These are phyloP conservation scores for Theristus sp. DNA, from an alignment of 2,888 invertebrate species.

Conservation along the genomic window DNA sequence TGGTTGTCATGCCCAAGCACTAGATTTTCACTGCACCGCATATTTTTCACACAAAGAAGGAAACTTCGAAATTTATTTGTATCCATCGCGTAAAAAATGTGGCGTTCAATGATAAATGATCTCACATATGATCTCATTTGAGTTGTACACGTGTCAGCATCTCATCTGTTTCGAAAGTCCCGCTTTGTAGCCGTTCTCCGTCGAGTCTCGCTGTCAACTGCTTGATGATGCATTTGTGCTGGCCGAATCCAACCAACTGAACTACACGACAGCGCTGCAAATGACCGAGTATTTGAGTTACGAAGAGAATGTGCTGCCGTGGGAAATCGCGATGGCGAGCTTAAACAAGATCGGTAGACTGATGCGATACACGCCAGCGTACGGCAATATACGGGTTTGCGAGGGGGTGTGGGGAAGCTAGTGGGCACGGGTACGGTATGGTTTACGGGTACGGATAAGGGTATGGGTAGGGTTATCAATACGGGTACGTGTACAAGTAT, in stretches of 20 bases:
- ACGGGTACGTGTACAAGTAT: too few species aligned
- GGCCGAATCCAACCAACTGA: not conserved
- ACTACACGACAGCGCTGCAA: not conserved
- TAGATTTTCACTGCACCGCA: too few species aligned
- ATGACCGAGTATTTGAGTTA: not conserved
- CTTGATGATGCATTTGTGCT: not conserved
- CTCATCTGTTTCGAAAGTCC: not conserved
- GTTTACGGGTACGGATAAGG: too few species aligned
- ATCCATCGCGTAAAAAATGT: too few species aligned
- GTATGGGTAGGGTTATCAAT: too few species aligned
- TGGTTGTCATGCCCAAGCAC: too few species aligned
- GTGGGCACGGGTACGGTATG: not conserved
- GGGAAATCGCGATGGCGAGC: not conserved
- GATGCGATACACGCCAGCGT: not conserved
- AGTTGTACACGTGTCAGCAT: too few species aligned
- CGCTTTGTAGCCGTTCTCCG: not conserved
- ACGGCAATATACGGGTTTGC: not conserved
- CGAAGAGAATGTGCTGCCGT: not conserved
- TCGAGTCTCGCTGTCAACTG: not conserved
- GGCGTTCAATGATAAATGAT: too few species aligned
- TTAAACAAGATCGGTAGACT: not conserved
- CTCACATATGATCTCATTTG: too few species aligned
- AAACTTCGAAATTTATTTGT: too few species aligned
- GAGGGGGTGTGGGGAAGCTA: not conserved
- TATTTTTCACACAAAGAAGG: too few species aligned